Evolutionary conservation across 2,888 invertebrate species (phyloP), one percentile per base, ranked within the genome.

Genomic region (Luperina testacea): DNA sequence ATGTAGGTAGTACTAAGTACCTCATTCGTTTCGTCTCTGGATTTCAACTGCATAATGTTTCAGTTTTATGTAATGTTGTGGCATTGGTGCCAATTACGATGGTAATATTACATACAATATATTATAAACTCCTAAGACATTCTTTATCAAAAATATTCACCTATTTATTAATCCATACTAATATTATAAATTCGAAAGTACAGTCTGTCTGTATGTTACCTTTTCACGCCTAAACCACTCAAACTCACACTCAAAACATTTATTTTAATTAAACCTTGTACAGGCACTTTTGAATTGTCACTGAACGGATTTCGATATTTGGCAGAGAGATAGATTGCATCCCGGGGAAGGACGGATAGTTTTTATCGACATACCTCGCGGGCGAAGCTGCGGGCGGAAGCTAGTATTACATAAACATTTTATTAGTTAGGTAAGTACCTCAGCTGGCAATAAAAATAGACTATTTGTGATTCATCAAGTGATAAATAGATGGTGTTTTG

Each of bases 21-120:
- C 13, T 65, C 32, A 42, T 61, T 65, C 38, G 32, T 61, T 70
- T 48, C 59, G 72, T 67, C 51, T 76, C 65, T 75, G 42, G 64
- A 78, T 67, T 80, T 78, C 78, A 84, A 82, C 69, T 75, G n/a
- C 75, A 51, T 69, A 63, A 20, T n/a, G 13, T 65, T 77, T 65
- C 65, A 73, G 45, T 77, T 87, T 86, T 88, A 80, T 79, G 64
- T 77, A 79, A 81, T 76, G 67, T 77, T 82, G 81, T 86, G 84
- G 80, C 84, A 86, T 77, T 75, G 51, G 64, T 75, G 84, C 80
- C 80, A 84, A 78, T 79, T 73, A 72, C 24, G n/a, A 78, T 67
- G 72, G 72, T 57, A 79, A 68, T 82, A 17, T 77, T 51, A 38
- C 13, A 42, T 42, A 68, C 48, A 78, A 32, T 32, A 32, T 32